Conservation (phyloP, 1,140 invertebrate genomes). For the Vanessa tameamea region DNA sequence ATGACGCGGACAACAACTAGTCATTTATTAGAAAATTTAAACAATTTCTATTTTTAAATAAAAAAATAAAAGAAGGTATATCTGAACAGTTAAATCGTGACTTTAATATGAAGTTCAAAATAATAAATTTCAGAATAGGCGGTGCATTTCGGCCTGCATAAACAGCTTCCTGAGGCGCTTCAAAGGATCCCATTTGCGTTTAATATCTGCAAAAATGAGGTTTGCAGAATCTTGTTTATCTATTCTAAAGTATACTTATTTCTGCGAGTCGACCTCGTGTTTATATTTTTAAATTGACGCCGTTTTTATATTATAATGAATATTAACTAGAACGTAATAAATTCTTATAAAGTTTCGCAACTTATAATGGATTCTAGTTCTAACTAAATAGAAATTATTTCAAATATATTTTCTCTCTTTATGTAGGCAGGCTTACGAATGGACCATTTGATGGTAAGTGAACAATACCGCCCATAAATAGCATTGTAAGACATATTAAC, state of each 20-base stretch:
- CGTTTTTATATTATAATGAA: not conserved
- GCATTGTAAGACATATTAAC: too few species aligned
- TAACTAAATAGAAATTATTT: too few species aligned
- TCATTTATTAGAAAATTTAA: not conserved
- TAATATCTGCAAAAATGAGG: conserved; percentile 20
- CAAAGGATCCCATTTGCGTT: conserved; percentile 22
- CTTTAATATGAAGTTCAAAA: conserved; percentile 15
- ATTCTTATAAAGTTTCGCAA: not conserved
- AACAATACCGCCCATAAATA: too few species aligned
- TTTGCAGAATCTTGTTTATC: conserved; percentile 15
- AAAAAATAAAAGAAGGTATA: not conserved
- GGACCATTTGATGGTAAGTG: too few species aligned
- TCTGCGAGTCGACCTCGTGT: not conserved
- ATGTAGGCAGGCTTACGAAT: too few species aligned
- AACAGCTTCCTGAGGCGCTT: conserved; percentile 14
- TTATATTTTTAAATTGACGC: not conserved
- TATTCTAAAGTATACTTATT: conserved; percentile 6
- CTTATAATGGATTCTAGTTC: too few species aligned
- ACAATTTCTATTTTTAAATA: not conserved
- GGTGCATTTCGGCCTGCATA: conserved; percentile 19
- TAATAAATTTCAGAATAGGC: conserved; percentile 16
- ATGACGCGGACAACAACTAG: too few species aligned
- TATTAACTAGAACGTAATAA: not conserved
- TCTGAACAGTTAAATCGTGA: conserved; percentile 4
- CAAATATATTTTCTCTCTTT: too few species aligned